Evolutionary conservation across 2,113 vertebrate genomes (phyloP), one percentile per base, ranked within the genome.

Genomic region (Parotia lawesii): DNA sequence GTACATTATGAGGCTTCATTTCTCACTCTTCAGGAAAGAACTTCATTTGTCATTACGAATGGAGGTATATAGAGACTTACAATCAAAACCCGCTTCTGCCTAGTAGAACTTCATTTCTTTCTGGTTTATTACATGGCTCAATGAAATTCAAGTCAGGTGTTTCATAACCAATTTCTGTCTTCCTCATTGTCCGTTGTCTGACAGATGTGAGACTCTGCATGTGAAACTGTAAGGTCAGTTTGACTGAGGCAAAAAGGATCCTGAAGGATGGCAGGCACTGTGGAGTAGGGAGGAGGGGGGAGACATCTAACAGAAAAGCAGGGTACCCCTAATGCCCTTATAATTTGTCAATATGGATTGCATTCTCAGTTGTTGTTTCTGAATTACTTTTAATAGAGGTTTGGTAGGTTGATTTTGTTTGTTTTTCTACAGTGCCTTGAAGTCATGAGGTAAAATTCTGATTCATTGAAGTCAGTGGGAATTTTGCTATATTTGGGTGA

Each of bases 101-200:
- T 83, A 51, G 54, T 81, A 85, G 89, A 94, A 64, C 58, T 86
- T 72, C 8, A 56, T 79, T 91, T 80, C 20, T 70, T 84, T 95
- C 56, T 82, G 14, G 61, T 93, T 93, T 96, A 88, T 93, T 94
- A 86, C 37, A 53, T 38, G n/a, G 15, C 29, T 85, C 61, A 89
- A 12, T 95, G 81, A 91, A 91, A 96, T 91, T 87, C 78, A 90
- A 90, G 82, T 92, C 85, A 87, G 79, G 86, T 91, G 78, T 96
- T 96, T 93, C 93, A 87, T 95, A 88, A 96, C 35, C 11, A 25
- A 71, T 78, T 51, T 27, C n/a, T 79, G 33, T 88, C 87, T 90
- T 90, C 44, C 35, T 57, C 45, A 33, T 69, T 86, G 76, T 74
- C 45, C 79, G 38, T 51, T 57, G 75, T 85, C 82, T 95, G 83